phyloP scores from a whole-genome alignment of 2,113 vertebrate species.

The Ictalurus furcatus region DNA sequence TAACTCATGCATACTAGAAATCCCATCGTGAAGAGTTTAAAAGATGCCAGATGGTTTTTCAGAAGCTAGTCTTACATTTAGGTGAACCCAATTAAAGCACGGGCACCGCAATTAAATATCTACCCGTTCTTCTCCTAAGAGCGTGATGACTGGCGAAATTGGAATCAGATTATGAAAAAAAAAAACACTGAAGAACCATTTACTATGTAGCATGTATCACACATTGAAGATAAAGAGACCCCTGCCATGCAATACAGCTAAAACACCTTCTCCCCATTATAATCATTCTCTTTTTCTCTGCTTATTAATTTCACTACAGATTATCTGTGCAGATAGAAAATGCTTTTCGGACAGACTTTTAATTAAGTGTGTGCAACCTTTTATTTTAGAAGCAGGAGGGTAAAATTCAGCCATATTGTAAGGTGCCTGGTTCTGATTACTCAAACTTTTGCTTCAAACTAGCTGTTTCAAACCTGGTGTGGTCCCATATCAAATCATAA shows the following conservation, averaged over 20 bases:
- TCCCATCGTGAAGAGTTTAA: slow-evolving; percentile 66
- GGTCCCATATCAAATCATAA: not conserved
- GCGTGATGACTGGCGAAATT: slow-evolving; percentile 76
- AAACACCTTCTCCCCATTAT: slow-evolving; percentile 64
- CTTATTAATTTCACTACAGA: slow-evolving; percentile 79
- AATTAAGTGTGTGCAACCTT: slow-evolving; percentile 75
- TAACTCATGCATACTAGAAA: slow-evolving; percentile 71
- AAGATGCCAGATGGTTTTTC: slow-evolving; percentile 69
- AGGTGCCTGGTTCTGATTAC: slow-evolving; percentile 71
- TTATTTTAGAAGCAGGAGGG: slow-evolving; percentile 52
- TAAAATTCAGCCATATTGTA: slow-evolving; percentile 71
- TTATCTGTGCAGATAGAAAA: slow-evolving; percentile 76
- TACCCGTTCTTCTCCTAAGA: slow-evolving; percentile 63
- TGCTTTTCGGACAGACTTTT: slow-evolving; percentile 72
- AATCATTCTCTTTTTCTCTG: slow-evolving; percentile 69
- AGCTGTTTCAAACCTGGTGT: slow-evolving; percentile 65
- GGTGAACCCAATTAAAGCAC: slow-evolving; percentile 78
- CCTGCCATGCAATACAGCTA: slow-evolving; percentile 70
- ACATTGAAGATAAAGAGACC: slow-evolving; percentile 69
- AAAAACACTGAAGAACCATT: slow-evolving; percentile 63
- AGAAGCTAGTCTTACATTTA: slow-evolving; percentile 77
- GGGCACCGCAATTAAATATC: slow-evolving; percentile 76
- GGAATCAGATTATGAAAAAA: slow-evolving; percentile 76
- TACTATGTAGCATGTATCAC: slow-evolving; percentile 68
- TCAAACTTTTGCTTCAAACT: slow-evolving; percentile 67